A percentile compares a stretch with the other conserved stretches of the same genome.
These are phyloP conservation scores for Ptychadena robeensis DNA, from an alignment of 2,797 vertebrate genomes.

Conservation along the genomic window DNA sequence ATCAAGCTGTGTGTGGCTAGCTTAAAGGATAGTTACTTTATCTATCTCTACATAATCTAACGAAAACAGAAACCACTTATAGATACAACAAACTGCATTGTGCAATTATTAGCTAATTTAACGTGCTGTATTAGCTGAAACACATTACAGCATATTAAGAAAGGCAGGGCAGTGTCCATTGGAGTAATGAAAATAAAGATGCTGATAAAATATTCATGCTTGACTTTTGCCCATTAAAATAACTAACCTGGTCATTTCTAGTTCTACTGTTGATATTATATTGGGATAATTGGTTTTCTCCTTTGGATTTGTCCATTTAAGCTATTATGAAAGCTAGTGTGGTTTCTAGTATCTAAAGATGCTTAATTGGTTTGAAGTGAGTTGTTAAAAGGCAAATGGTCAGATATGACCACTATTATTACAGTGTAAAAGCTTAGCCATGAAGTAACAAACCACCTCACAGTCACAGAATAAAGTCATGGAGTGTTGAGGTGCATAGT, in stretches of 20 bases:
- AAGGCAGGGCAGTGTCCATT: background rate
- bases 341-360: slow-evolving; percentile 17
- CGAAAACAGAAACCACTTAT: background rate
- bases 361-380: slow-evolving; percentile 36
- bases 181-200: background rate
- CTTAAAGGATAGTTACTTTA: no score
- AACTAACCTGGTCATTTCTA: slow-evolving; percentile 5
- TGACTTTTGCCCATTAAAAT: slow-evolving; percentile 16
- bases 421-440: no score
- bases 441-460: no score
- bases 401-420: no score
- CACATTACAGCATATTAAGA: background rate
- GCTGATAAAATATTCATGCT: slow-evolving; percentile 17
- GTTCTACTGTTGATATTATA: background rate
- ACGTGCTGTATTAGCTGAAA: background rate
- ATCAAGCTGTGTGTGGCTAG: no score
- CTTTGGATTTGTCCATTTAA: slow-evolving; percentile 23
- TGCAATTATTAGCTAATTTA: background rate
- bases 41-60: no score
- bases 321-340: slow-evolving; percentile 19
- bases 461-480: no score
- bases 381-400: slow-evolving; percentile 13
- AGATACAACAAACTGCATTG: background rate
- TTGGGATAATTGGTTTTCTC: slow-evolving; percentile 21
- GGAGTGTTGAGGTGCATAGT: no score